A percentile compares a stretch with the other conserved stretches of the same genome.
phyloP scores from a whole-genome alignment of 2,797 vertebrate genomes.

The Knipowitschia caucasica region DNA sequence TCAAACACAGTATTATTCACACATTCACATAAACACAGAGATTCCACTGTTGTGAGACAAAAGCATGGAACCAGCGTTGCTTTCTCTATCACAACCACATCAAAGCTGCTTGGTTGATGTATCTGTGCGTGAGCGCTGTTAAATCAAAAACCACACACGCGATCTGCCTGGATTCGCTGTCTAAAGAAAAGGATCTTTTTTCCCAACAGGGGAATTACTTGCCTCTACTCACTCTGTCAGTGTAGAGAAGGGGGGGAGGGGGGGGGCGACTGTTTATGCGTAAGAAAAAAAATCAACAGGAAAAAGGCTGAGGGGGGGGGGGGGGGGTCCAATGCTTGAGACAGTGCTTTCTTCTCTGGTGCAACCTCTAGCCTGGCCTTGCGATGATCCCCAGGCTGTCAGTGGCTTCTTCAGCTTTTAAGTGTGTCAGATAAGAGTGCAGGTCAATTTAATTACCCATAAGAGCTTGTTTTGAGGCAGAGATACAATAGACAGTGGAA shows the following conservation, averaged over 20 bases:
- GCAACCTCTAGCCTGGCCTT: constrained; percentile 51
- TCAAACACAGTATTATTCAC: constrained; percentile 40
- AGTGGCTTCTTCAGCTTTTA: constrained; percentile 25
- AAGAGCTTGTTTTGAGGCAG: constrained; percentile 40
- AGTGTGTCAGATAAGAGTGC: constrained; percentile 48
- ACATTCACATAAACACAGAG: constrained; percentile 20
- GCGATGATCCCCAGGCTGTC: constrained; percentile 31
- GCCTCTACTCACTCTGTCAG: constrained; percentile 63
- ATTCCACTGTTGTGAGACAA: constrained; percentile 40
- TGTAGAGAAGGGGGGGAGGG: constrained; percentile 50
- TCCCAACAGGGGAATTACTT: constrained; percentile 62
- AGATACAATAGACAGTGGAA: constrained; percentile 19
- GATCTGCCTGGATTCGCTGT: constrained; percentile 45
- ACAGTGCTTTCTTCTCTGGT: constrained; percentile 56
- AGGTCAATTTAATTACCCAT: constrained; percentile 60
- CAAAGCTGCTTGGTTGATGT: constrained; percentile 63
- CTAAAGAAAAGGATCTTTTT: constrained; percentile 57
- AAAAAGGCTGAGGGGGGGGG: constrained; percentile 63
- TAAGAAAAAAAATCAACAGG: constrained; percentile 10
- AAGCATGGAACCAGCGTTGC: constrained; percentile 57
- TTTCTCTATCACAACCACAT: constrained; percentile 54
- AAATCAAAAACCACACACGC: constrained; percentile 61
- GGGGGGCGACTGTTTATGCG: constrained; percentile 55
- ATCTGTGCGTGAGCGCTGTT: constrained; percentile 53
- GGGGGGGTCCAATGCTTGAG: constrained; percentile 55